Base-by-base conservation (phyloP, 2,113 vertebrate species). In the Antechinus stuartii region DNA sequence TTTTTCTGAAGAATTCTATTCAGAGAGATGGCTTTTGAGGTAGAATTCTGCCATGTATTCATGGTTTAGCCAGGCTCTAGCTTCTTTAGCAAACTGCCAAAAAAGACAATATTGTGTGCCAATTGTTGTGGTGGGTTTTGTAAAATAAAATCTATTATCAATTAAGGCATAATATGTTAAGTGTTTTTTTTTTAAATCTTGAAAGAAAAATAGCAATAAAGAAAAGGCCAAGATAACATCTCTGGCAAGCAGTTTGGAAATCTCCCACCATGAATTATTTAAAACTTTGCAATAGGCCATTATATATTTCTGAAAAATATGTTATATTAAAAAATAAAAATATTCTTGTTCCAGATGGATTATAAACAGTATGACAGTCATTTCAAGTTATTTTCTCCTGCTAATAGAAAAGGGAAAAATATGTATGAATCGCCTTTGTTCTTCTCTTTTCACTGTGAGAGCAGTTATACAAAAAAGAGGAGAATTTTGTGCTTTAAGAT, bases 261-360 rank as follows among this genome's bases (percentile, higher is more conserved):
- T 93, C 91, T 97, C 93, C 61, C 26, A 56, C 12, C 90, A 95
- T 97, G n/a, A 93, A 96, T 96, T 97, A 97, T 95, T 97, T 95
- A 96, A 98, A 91, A 61, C 55, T 92, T 96, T 97, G 23, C 53
- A 98, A 97, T 91, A 96, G 35, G 27, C 54, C 95, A 92, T 61
- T 93, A 91, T 92, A 54, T 46, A 95, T 46, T 93, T 57, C 11
- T 92, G 92, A 97, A 91, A 92, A 94, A 97, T 97, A 97, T 97
- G 98, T 97, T 96, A 53, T 54, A 61, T 94, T 19, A 46, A 95
- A 90, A 96, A 91, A 61, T 94, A 97, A 91, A 95, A 96, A 94
- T 93, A 95, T 91, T 97, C 42, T 23, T 96, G 23, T 90, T 96
- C 55, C 94, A 42, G 11, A 92, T 95, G 16, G 14, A 8, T 56